Evolutionary conservation across 2,113 vertebrate genomes (phyloP).

Genomic region (Macrotis lagotis): DNA sequence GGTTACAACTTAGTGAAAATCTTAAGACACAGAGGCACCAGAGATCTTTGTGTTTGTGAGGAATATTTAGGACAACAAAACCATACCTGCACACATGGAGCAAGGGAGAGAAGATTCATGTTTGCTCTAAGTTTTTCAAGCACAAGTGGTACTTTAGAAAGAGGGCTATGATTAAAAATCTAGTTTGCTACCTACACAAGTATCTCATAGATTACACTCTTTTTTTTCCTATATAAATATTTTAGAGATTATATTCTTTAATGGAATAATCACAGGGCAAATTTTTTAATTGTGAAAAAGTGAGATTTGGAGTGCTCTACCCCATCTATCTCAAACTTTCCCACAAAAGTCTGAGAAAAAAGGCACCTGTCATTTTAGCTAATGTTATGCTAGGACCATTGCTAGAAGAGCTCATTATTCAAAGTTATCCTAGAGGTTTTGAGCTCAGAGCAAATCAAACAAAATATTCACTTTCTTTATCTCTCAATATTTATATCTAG

Average conservation of each 20-base stretch:
- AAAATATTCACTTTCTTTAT: not conserved
- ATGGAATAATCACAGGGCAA: conserved; percentile 49
- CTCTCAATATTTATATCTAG: not conserved
- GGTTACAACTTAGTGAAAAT: not conserved
- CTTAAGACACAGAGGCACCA: not conserved
- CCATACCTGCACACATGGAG: not conserved
- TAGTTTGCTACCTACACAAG: conserved; percentile 32
- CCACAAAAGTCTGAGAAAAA: conserved; percentile 30
- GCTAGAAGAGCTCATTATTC: not conserved
- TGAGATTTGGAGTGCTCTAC: conserved; percentile 46
- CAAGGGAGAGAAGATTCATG: not conserved
- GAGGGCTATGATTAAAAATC: not conserved
- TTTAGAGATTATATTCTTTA: conserved; percentile 26
- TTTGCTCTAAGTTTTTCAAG: not conserved
- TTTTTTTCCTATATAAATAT: not conserved
- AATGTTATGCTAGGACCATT: not conserved
- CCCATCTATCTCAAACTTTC: conserved; percentile 27
- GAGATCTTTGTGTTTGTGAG: not conserved
- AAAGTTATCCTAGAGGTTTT: not conserved
- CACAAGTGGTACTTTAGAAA: not conserved
- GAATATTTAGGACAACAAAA: not conserved
- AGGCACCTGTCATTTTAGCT: conserved; percentile 6
- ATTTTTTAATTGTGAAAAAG: conserved; percentile 59
- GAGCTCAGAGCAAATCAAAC: not conserved
- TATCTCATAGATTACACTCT: conserved; percentile 30